Percentiles rank a stretch among this genome's conserved stretches.
phyloP scores from a whole-genome alignment of 2,888 invertebrate species.

The Leptinotarsa tumamoca region DNA sequence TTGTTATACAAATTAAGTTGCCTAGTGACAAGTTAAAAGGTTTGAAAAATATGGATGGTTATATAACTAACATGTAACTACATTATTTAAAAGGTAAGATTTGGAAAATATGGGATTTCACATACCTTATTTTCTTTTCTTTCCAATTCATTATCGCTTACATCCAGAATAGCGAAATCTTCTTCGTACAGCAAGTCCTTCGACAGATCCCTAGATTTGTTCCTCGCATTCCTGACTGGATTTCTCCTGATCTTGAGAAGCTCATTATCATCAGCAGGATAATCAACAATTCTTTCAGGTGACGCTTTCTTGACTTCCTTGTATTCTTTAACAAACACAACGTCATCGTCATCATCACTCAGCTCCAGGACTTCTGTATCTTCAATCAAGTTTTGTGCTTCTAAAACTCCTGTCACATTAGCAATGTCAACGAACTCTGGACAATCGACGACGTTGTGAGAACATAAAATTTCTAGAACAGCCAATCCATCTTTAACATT shows the following conservation, averaged over 20 bases:
- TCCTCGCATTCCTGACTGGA: constrained; percentile 49
- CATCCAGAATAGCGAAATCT: constrained; percentile 52
- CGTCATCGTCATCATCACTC: constrained; percentile 46
- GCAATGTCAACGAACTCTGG: constrained; percentile 50
- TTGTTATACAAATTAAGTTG: too few species aligned
- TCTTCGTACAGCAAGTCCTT: constrained; percentile 51
- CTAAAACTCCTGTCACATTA: constrained; percentile 44
- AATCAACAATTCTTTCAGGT: neutral
- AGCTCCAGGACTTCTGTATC: constrained; percentile 27
- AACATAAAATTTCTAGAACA: constrained; percentile 37
- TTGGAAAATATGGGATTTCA: neutral
- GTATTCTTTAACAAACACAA: constrained; percentile 51
- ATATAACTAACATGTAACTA: too few species aligned
- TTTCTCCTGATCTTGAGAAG: constrained; percentile 46
- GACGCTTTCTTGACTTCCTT: constrained; percentile 29
- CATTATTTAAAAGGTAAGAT: constrained; percentile 4
- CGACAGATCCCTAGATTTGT: constrained; percentile 41
- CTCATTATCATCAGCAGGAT: neutral
- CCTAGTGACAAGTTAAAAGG: too few species aligned
- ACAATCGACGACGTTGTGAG: constrained; percentile 35
- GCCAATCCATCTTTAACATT: constrained; percentile 36
- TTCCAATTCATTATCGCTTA: constrained; percentile 47
- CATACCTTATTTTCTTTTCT: constrained; percentile 43
- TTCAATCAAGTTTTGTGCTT: constrained; percentile 12
- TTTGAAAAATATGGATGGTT: too few species aligned